phyloP scores from a whole-genome alignment of 64 coral and sea anemone genomes.

The Montipora sp. region DNA sequence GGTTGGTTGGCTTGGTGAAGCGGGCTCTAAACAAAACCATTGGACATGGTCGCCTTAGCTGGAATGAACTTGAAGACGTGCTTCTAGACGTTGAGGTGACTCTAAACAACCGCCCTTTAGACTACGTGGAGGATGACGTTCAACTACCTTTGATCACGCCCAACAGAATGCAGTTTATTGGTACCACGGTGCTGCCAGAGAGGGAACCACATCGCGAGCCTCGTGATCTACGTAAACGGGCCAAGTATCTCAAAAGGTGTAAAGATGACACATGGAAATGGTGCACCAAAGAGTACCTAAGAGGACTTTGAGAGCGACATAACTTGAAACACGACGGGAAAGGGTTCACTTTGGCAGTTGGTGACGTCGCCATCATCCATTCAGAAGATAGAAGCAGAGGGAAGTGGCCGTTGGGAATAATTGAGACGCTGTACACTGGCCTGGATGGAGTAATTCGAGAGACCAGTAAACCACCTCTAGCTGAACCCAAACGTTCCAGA shows the following conservation, averaged over 20 bases:
- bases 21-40: too few relatives aligned
- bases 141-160: constrained; percentile 45
- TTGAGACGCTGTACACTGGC: too few relatives aligned
- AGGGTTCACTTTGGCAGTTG: neutral
- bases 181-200: constrained; percentile 21
- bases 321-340: too few relatives aligned
- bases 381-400: constrained; percentile 16
- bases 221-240: constrained; percentile 35
- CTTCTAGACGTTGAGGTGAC: constrained; percentile 25
- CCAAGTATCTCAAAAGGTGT: too few relatives aligned
- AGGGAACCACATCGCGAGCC: constrained; percentile 7
- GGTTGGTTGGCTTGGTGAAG: too few relatives aligned
- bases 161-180: constrained; percentile 36
- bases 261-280: too few relatives aligned
- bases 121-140: constrained; percentile 47
- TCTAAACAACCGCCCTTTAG: constrained; percentile 43
- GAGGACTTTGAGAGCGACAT: too few relatives aligned
- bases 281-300: too few relatives aligned
- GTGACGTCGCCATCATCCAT: neutral
- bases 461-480: constrained; percentile 27
- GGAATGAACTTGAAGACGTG: constrained; percentile 3
- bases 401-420: too few relatives aligned
- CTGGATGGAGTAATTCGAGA: neutral
- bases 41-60: too few relatives aligned
- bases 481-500: too few relatives aligned